Base-by-base conservation (phyloP, 2,888 invertebrate genomes). In the Hypomecis punctinalis region DNA sequence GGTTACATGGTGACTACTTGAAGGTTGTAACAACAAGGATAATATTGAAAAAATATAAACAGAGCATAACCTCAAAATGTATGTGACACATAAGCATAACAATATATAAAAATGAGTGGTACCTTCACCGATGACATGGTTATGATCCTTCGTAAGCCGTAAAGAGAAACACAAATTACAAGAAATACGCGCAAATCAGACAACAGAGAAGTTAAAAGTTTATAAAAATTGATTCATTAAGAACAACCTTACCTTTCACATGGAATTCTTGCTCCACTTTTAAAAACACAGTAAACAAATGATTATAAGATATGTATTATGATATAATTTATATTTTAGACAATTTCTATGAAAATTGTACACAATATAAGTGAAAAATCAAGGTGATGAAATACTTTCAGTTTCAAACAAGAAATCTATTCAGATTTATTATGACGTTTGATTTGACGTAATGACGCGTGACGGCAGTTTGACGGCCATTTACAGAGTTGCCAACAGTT, bases 41-140 rank as follows among this genome's bases (percentile, higher is more conserved):
- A 23, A 23, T 23, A 3, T 23, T 23, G 23, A 2, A 23, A 23
- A 23, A 23, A 23, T 23, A 23, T 2, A 23, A 23, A 23, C 33
- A 37, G 35, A 61, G 69, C 63, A 74, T 87, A 86, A 86, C 85
- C 85, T 84, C 66, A 68, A 82, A 78, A 70, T 55, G 33, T 60
- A 71, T 70, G 55, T 78, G 77, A 79, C 76, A 81, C 77, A 78
- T 79, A 79, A 72, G 67, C 74, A 58, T 11, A 64, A 39, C 63
- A 68, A 66, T 66, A 72, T 68, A 63, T 39, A 53, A 60, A 68
- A 75, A 72, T 69, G 40, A 42, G 39, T 62, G 73, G 78, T 89
- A 90, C 89, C 89, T 90, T 79, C 63, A 79, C 63, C 49, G 78
- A 75, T 73, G 76, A 78, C 89, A 90, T 89, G 71, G 84, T 83